Base-by-base conservation (phyloP, 2,888 invertebrate species). In the Chironomus riparius region DNA sequence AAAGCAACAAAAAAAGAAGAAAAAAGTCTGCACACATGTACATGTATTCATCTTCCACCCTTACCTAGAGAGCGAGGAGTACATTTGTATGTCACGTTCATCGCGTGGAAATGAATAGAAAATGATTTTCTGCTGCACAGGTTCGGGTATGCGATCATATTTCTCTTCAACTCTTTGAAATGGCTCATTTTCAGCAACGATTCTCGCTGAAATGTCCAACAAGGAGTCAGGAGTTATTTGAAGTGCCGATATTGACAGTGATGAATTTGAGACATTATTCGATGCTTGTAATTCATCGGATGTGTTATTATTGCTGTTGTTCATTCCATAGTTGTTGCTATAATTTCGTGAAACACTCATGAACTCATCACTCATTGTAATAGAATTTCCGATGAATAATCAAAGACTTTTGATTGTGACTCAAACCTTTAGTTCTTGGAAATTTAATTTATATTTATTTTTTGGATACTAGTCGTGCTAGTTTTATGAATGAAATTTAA, bases 81-180 rank as follows among this genome's bases (percentile, higher is more conserved):
- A 94, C 92, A 94, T 93, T 85, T 92, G 92, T 83, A 94, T 93
- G 86, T 93, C 93, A 82, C 91, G 87, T 85, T 94, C 94, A 83
- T 93, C 91, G 81, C 93, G 86, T 79, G 94, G 94, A 86, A 94
- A 94, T 79, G 93, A 93, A 92, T 93, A 94, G 86, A 89, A 94
- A 82, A 94, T 92, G 83, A 94, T 92, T 82, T 93, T 88, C 80
- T 92, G 88, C 85, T 94, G 94, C 83, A 94, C 93, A 79, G 93
- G 93, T 84, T 94, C 94, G 79, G 94, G 94, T 84, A 94, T 93
- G 81, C 93, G 89, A 83, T 92, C 91, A 84, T 92, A 93, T 79
- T 92, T 89, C 84, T 93, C 93, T 85, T 94, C 94, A 82, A 94
- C 92, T 80, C 91, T 87, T 83, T 94, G 93, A 85, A 93, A 94